Evolutionary conservation across 1,140 invertebrate species (phyloP), one percentile per base, ranked within the genome.

Genomic region (Drosophila tropicalis): DNA sequence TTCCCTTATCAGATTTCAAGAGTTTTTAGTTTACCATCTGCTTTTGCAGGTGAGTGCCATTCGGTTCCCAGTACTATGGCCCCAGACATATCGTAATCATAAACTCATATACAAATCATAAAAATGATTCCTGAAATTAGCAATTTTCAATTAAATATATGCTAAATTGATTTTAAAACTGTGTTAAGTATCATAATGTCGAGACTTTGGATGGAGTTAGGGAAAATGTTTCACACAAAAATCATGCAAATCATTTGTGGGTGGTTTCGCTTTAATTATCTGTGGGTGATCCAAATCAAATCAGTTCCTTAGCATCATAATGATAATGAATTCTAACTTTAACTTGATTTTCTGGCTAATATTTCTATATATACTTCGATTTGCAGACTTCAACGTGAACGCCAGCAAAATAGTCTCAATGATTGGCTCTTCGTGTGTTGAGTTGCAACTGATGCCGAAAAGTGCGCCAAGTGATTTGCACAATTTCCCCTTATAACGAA

Each of bases 401-500:
- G 67, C 29, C 19, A 69, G 44, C 63, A 69, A 86, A 78, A 56
- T 62, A 70, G 41, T 67, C 69, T 84, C 83, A 68, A 87, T 87
- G 83, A 72, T 76, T 70, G 80, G 71, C 57, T 69, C 51, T 64
- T 36, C 73, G 41, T 69, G 62, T 54, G 0, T 29, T 29, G 63
- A 61, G 62, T 67, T 55, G 17, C 70, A 67, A 76, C 39, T 67
- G 66, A 67, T 70, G 73, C 68, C 65, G 62, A 72, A 74, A 72
- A 79, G 83, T 70, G 67, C 73, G 68, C 54, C 56, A 44, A 81
- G 62, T 51, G 70, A 75, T 75, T 76, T 68, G 29, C 76, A 81
- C 44, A 89, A 83, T 47, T 89, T 89, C 41, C 84, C 84, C 6
- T 89, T 89, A 89, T 89, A 89, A 89, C 84, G 70, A 72, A 70